Conservation (phyloP, 2,888 invertebrate species). For the Ophion obscuratus region DNA sequence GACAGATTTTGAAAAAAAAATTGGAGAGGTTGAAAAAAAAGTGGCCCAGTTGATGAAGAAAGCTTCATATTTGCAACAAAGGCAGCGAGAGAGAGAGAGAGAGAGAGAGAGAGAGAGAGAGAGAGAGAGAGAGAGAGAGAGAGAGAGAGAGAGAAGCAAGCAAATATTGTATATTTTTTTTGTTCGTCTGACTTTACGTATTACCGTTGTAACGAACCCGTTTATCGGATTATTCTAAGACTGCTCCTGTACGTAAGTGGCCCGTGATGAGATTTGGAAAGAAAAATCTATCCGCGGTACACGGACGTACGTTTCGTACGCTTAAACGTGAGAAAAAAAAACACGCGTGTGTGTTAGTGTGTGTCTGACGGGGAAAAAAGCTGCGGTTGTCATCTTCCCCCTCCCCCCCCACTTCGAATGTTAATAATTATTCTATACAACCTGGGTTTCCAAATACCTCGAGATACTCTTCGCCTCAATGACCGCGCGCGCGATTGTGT, state of each 20-base stretch:
- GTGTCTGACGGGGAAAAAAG: slow-evolving; percentile 18
- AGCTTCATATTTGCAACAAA: neutral
- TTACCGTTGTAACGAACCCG: slow-evolving; percentile 60
- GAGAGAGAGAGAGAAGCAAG: neutral
- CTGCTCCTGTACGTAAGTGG: slow-evolving; percentile 69
- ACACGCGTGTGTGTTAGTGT: slow-evolving; percentile 41
- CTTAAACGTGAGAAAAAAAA: slow-evolving; percentile 45
- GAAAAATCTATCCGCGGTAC: slow-evolving; percentile 16
- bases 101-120: too few relatives aligned
- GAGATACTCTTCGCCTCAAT: slow-evolving; percentile 68
- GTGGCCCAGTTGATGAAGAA: slow-evolving; percentile 44
- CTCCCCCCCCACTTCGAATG: slow-evolving; percentile 31
- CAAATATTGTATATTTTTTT: slow-evolving; percentile 35
- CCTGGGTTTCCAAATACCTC: slow-evolving; percentile 71
- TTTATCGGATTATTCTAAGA: slow-evolving; percentile 69
- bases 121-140: too few relatives aligned
- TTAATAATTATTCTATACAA: slow-evolving; percentile 64
- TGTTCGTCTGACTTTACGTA: slow-evolving; percentile 52
- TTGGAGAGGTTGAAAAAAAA: neutral
- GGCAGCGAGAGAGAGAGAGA: too few relatives aligned
- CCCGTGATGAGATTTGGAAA: slow-evolving; percentile 45
- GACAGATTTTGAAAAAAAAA: too few relatives aligned
- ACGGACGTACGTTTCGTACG: slow-evolving; percentile 42
- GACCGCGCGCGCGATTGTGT: slow-evolving; percentile 53
- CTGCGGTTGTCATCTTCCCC: slow-evolving; percentile 18